A percentile compares a stretch with the other conserved stretches of the same genome.
These are phyloP conservation scores for Trichopria drosophilae DNA, from an alignment of 2,888 invertebrate species.

Conservation along the genomic window DNA sequence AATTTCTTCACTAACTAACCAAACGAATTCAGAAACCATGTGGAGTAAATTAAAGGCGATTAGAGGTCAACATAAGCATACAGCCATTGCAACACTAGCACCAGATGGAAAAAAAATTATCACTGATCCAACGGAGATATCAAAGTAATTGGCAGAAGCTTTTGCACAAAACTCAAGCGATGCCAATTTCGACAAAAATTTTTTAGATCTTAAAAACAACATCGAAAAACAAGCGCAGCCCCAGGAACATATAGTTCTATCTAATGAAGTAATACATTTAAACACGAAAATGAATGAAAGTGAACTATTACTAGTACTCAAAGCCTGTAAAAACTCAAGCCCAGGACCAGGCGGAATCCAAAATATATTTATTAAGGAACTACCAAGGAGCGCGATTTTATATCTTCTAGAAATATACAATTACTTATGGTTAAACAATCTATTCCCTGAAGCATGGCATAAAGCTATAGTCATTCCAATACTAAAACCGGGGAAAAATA, in stretches of 20 bases:
- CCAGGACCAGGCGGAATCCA: not conserved
- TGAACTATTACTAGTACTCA: not conserved
- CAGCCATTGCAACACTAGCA: not conserved
- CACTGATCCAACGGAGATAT: constrained; percentile 11
- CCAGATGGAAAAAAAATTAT: not conserved
- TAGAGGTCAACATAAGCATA: not conserved
- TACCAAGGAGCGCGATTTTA: not conserved
- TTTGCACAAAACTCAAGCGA: constrained; percentile 21
- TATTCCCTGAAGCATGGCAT: not conserved
- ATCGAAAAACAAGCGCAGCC: no score
- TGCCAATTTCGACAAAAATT: constrained; percentile 4
- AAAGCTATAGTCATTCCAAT: no score
- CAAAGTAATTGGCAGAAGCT: constrained; percentile 8
- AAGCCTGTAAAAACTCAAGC: not conserved
- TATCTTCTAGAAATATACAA: not conserved
- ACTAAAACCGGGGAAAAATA: not conserved
- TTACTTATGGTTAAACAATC: no score
- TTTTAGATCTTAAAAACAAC: no score
- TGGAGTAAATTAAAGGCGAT: constrained; percentile 19
- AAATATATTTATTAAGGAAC: constrained; percentile 3
- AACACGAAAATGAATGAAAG: not conserved
- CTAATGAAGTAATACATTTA: no score
- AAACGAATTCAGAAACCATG: not conserved
- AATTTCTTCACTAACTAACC: not conserved
- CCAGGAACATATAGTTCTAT: no score